A percentile compares a stretch with the other conserved stretches of the same genome.
phyloP scores from a whole-genome alignment of 1,140 invertebrate species.

The Drepana arcuata region DNA sequence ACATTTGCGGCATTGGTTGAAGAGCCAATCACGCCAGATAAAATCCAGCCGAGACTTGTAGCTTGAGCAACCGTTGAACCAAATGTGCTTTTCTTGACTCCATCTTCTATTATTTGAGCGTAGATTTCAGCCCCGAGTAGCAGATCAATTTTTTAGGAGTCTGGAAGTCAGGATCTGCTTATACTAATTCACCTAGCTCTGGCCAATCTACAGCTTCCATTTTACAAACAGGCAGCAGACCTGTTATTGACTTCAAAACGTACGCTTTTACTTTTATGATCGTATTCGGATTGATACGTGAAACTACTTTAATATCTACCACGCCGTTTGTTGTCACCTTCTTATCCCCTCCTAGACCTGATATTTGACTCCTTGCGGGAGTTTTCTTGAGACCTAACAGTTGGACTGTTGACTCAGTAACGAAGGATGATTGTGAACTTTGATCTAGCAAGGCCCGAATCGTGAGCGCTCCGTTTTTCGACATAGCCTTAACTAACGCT shows the following conservation, averaged over 20 bases:
- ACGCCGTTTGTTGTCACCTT: no score
- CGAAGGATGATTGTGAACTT: conserved; percentile 16
- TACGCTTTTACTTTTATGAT: background rate
- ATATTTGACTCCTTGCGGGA: no score
- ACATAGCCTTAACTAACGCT: conserved; percentile 8
- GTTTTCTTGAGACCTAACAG: conserved; percentile 1
- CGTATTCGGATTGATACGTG: no score
- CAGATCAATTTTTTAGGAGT: conserved; percentile 11
- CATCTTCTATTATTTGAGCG: conserved; percentile 12
- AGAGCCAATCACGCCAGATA: background rate
- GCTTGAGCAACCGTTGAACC: conserved; percentile 12
- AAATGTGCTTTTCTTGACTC: conserved; percentile 19
- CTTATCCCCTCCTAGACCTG: no score
- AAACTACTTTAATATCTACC: no score
- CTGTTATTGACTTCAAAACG: background rate
- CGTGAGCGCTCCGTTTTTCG: conserved; percentile 5
- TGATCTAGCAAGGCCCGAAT: conserved; percentile 12
- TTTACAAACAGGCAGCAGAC: background rate
- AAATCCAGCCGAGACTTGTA: conserved; percentile 1
- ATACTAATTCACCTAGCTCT: conserved; percentile 12
- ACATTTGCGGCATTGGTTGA: background rate
- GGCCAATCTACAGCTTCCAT: conserved; percentile 9
- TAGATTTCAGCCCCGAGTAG: conserved; percentile 16
- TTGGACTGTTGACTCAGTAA: conserved; percentile 9
- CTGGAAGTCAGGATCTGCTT: conserved; percentile 12